Evolutionary conservation across 2,113 vertebrate species (phyloP).

Genomic region (Macroglossus sobrinus): DNA sequence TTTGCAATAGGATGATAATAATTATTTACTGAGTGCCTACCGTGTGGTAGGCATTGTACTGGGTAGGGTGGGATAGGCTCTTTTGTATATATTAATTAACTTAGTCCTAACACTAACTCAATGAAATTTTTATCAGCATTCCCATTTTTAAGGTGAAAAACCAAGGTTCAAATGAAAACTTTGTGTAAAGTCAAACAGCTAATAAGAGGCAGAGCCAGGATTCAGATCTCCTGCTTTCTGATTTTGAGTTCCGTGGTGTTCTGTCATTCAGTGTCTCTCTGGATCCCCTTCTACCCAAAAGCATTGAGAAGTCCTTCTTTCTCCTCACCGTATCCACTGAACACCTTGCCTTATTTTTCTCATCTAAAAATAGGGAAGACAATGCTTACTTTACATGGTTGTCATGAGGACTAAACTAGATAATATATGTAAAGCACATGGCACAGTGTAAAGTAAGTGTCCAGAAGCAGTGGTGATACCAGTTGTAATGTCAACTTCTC

Average conservation of each 20-base stretch:
- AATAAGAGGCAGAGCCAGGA: background rate
- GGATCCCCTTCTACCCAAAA: background rate
- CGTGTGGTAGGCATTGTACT: background rate
- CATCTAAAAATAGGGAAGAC: background rate
- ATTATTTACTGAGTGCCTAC: background rate
- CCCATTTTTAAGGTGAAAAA: conserved; percentile 2
- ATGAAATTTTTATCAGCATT: background rate
- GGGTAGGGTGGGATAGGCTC: rapidly evolving
- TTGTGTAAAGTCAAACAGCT: background rate
- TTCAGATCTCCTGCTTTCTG: background rate
- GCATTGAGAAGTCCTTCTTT: background rate
- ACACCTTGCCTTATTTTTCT: background rate
- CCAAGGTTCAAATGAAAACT: background rate
- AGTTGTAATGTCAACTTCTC: background rate
- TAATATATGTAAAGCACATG: background rate
- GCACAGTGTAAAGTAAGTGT: background rate
- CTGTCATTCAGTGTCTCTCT: background rate
- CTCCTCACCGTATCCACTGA: background rate
- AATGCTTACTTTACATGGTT: background rate
- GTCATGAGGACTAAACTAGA: background rate
- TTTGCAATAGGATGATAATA: background rate
- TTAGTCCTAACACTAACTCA: background rate
- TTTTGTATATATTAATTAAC: background rate
- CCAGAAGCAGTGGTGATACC: background rate
- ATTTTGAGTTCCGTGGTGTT: background rate